These are phyloP conservation scores for Enhydra lutris DNA, from an alignment of 2,113 vertebrate genomes.

Conservation along the genomic window DNA sequence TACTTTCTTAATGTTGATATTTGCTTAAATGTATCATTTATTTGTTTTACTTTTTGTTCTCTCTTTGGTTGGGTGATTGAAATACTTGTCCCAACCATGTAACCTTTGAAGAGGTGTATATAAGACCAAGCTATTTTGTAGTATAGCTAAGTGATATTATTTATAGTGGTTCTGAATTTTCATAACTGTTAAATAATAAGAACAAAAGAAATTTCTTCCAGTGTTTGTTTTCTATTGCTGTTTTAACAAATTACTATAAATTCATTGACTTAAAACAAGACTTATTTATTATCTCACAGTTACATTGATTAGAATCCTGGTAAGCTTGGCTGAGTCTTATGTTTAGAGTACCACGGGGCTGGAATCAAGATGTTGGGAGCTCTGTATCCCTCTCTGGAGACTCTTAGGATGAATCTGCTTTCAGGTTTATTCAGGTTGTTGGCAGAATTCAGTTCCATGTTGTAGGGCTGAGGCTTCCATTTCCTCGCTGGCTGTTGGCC, in stretches of 20 bases:
- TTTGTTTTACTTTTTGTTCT: background rate
- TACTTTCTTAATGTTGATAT: background rate
- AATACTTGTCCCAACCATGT: background rate
- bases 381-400: background rate
- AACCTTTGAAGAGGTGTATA: background rate
- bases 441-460: slow-evolving; percentile 4
- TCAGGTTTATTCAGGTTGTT: background rate
- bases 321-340: background rate
- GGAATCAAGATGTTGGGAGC: background rate
- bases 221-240: background rate
- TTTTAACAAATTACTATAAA: background rate
- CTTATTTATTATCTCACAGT: background rate
- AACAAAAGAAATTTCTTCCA: background rate
- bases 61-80: background rate
- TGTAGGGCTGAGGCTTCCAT: background rate
- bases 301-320: background rate
- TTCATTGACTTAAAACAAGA: background rate
- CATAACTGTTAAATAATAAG: background rate
- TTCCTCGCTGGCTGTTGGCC: background rate
- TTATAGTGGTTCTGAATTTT: background rate
- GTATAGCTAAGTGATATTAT: background rate
- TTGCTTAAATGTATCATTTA: background rate
- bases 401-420: background rate
- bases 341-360: background rate
- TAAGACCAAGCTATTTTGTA: slow-evolving; percentile 3